Base-by-base conservation (phyloP, 1,140 invertebrate genomes). In the Ephestia elutella region DNA sequence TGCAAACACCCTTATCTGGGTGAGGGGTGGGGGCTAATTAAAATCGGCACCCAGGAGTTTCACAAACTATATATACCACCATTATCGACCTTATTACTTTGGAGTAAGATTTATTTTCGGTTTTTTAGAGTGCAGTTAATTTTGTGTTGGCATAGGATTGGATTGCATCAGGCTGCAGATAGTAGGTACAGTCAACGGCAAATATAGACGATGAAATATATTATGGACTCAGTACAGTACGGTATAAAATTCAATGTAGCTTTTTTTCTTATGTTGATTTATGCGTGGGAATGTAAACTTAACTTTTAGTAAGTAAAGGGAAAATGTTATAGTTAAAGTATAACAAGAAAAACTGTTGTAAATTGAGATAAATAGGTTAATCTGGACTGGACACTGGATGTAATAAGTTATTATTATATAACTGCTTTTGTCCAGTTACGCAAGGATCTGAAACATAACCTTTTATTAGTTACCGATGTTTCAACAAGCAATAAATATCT, bases 1-100 rank as follows among this genome's bases (percentile, higher is more conserved):
- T 85, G 83, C 83, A 86, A 87, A 88, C 83, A 86, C 82, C 85
- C 83, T 82, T 80, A 78, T 82, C 80, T 74, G 74, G 77, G 66
- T 60, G 70, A 61, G 68, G 59, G 56, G 30, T 19, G 59, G 49
- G 75, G 80, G 75, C 80, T 87, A 87, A 87, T 87, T 87, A 87
- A 85, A 87, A 86, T 84, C 80, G 80, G 72, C 80, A 77, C 75
- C 75, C 78, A 70, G 68, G 61, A 63, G 63, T 57, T 60, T 63
- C 57, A 67, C 55, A 65, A 71, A 49, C 63, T 59, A 35, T 53
- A 20, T 21, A 51, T 62, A 63, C 63, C 58, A 8, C 54, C 57
- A 18, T 9, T n/a, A 18, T 59, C 59, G 20, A 50, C 49, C 60
- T 60, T 78, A 73, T 57, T 17, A 0, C 8, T 18, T 17, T 28